Evolutionary conservation across 2,888 invertebrate genomes (phyloP), one percentile per base, ranked within the genome.

Genomic region (Spodoptera exigua): DNA sequence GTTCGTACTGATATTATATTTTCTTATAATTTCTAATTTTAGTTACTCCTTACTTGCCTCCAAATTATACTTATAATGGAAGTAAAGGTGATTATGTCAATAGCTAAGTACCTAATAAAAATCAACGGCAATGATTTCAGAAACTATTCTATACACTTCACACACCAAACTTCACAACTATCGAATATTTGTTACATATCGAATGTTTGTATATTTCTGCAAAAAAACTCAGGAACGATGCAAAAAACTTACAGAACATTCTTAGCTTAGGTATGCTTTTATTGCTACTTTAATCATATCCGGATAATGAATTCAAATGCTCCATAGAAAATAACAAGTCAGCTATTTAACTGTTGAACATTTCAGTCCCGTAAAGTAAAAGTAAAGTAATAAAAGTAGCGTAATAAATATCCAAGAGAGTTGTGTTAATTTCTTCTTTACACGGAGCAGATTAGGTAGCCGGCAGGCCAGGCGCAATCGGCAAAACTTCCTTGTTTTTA

Each of bases 341-440:
- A 17, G 54, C 64, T 79, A 78, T 73, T 81, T 80, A 74, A 74
- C 79, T 81, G 81, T 84, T 86, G 86, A 86, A 83, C 87, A 90
- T 89, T 89, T 86, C 86, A 79, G 81, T 83, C 81, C 79, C 76
- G 81, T 80, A 81, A 85, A 87, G 82, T 80, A 83, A 87, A 87
- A 85, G 85, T 85, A 87, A 89, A 82, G 85, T 84, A 85, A 79
- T 79, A 89, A 89, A 92, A 92, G 90, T 88, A 91, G 87, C 84
- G 90, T 89, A 92, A 93, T 94, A 93, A 93, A 94, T 94, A 94
- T 92, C 90, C 91, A 85, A 86, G 90, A 89, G 92, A 93, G 92
- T 93, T 92, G 90, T 91, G 93, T 93, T 92, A 93, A 93, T 93
- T 93, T 93, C 92, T 91, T 91, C 89, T 91, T 92, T 91, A 90